phyloP scores from a whole-genome alignment of 2,888 invertebrate species.

The Ormyrus pomaceus region DNA sequence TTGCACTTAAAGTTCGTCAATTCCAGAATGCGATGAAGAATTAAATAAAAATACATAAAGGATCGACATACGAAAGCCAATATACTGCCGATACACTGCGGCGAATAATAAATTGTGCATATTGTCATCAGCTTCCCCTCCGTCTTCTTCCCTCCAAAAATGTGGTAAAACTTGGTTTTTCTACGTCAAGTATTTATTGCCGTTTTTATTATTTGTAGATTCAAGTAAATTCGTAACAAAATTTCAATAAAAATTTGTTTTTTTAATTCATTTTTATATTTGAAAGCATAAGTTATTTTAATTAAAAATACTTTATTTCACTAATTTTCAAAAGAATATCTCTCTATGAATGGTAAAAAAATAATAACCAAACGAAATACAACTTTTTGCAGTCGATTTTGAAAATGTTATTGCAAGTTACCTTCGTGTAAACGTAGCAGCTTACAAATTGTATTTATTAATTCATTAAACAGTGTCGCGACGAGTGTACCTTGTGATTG shows the following conservation, averaged over 20 bases:
- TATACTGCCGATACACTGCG: constrained; percentile 37
- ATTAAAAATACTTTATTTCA: no score
- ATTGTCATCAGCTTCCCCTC: constrained; percentile 35
- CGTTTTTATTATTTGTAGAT: no score
- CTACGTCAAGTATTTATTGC: no score
- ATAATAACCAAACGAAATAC: background rate
- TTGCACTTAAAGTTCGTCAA: constrained; percentile 34
- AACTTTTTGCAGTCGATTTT: constrained; percentile 8
- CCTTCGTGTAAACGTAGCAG: constrained; percentile 5
- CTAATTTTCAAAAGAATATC: no score
- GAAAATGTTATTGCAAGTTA: constrained; percentile 9
- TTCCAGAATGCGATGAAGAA: constrained; percentile 33
- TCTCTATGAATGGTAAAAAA: background rate
- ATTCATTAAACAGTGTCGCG: constrained; percentile 30
- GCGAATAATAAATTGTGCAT: constrained; percentile 26
- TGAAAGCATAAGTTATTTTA: no score
- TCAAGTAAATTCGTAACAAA: no score
- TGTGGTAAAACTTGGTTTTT: no score
- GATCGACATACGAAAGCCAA: constrained; percentile 33
- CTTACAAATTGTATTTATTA: constrained; percentile 24
- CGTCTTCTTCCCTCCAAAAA: constrained; percentile 40
- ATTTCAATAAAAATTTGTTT: no score
- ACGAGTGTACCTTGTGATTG: constrained; percentile 47
- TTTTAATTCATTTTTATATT: no score
- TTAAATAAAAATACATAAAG: background rate